Evolutionary conservation across 2,888 invertebrate genomes (phyloP).

Genomic region (Petrolisthes cinctipes): DNA sequence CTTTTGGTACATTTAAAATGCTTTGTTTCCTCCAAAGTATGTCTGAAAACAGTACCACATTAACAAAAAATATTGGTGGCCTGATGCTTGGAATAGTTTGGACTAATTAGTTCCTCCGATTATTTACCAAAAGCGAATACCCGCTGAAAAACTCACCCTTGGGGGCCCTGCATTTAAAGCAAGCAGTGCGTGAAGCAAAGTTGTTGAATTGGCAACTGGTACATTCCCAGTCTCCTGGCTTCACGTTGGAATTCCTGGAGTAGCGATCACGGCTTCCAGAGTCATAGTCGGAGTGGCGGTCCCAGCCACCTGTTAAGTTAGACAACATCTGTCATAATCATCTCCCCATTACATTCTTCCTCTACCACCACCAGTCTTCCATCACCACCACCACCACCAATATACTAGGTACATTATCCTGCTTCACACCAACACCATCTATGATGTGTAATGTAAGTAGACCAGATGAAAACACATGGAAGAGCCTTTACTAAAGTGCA

Average conservation of each 20-base stretch:
- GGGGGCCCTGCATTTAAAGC: conserved; percentile 50
- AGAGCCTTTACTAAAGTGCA: too few species aligned
- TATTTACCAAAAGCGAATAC: too few species aligned
- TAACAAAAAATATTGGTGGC: too few species aligned
- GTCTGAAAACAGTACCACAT: too few species aligned
- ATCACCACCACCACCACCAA: background rate
- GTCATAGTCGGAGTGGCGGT: conserved; percentile 47
- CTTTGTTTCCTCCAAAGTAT: too few species aligned
- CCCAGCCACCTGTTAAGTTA: conserved; percentile 21
- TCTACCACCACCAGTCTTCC: background rate
- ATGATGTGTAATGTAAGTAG: too few species aligned
- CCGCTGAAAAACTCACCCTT: conserved; percentile 30
- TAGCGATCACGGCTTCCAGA: conserved; percentile 33
- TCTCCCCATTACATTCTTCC: background rate
- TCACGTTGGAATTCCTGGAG: conserved; percentile 41
- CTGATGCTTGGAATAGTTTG: too few species aligned
- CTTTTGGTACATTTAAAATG: too few species aligned
- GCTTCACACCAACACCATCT: background rate
- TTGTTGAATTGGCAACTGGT: conserved; percentile 53
- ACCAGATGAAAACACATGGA: too few species aligned
- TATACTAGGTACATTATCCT: background rate
- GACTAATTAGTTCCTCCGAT: too few species aligned
- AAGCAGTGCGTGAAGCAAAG: conserved; percentile 52
- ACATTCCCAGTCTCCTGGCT: conserved; percentile 57
- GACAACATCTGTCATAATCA: background rate